phyloP scores from a whole-genome alignment of 2,113 vertebrate genomes.

The Semnornis frantzii region DNA sequence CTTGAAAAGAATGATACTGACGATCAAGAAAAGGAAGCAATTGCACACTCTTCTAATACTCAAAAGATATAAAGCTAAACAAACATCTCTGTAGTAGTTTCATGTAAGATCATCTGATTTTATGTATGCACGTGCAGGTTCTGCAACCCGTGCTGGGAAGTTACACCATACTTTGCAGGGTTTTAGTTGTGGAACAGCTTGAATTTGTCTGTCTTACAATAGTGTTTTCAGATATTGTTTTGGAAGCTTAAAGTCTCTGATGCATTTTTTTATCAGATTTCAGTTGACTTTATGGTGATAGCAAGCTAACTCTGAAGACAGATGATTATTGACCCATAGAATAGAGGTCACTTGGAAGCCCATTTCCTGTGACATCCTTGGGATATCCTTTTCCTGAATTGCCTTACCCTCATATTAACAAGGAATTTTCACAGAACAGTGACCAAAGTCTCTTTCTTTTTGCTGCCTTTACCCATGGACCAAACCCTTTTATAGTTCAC shows the following conservation, averaged over 20 bases:
- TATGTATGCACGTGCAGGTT: not conserved
- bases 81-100: not conserved
- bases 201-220: not conserved
- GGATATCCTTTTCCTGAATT: not conserved
- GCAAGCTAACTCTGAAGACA: not conserved
- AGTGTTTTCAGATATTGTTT: not conserved
- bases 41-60: not conserved
- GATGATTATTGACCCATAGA: not conserved
- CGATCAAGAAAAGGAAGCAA: not conserved
- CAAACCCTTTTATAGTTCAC: not conserved
- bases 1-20: not conserved
- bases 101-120: not conserved
- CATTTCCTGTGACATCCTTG: not conserved
- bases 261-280: rapidly evolving
- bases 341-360: not conserved
- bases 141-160: not conserved
- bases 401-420: not conserved
- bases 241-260: not conserved
- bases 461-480: not conserved
- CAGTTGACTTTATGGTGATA: not conserved
- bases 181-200: not conserved
- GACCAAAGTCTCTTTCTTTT: not conserved
- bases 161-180: not conserved
- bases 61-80: not conserved
- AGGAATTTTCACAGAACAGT: not conserved